Percentiles rank a stretch among this genome's conserved stretches.
These are phyloP conservation scores for Rhagophthalmus giganteus DNA, from an alignment of 2,888 invertebrate species.

Conservation along the genomic window DNA sequence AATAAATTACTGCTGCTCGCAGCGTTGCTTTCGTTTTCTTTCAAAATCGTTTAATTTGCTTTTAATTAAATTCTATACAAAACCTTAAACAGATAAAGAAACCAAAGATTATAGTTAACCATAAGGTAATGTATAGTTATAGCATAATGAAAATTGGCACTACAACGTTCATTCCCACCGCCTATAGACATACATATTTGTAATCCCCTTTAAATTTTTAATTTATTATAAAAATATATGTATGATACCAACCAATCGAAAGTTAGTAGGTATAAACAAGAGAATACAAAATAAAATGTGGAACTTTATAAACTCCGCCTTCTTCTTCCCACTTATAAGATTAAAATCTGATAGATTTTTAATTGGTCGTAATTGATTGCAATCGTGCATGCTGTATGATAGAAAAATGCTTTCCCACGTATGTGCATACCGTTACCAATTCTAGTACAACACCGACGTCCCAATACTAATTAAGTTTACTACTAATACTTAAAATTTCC, in stretches of 20 bases:
- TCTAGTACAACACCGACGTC: conserved; percentile 11
- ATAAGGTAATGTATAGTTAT: too few species aligned
- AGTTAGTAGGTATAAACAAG: conserved; percentile 2
- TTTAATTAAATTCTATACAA: not conserved
- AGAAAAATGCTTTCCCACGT: conserved; percentile 21
- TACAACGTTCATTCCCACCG: too few species aligned
- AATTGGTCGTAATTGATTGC: conserved; percentile 22
- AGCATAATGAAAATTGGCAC: too few species aligned
- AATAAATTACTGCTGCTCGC: too few species aligned
- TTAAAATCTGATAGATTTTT: conserved; percentile 16
- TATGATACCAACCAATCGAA: conserved; percentile 17
- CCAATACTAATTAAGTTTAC: conserved; percentile 16
- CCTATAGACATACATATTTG: too few species aligned
- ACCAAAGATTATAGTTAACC: not conserved
- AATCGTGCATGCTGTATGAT: conserved; percentile 17
- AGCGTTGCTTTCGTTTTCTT: too few species aligned
- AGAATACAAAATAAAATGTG: conserved; percentile 14
- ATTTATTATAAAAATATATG: too few species aligned
- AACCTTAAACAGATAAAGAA: not conserved
- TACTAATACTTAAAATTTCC: conserved; percentile 1
- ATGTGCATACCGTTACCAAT: conserved; percentile 18
- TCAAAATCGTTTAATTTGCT: too few species aligned
- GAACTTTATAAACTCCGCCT: conserved; percentile 20
- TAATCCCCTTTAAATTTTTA: not conserved
- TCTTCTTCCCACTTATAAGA: conserved; percentile 14